Evolutionary conservation across 2,888 invertebrate species (phyloP), one percentile per base, ranked within the genome.

Genomic region (Eumacrocentrus americanus): DNA sequence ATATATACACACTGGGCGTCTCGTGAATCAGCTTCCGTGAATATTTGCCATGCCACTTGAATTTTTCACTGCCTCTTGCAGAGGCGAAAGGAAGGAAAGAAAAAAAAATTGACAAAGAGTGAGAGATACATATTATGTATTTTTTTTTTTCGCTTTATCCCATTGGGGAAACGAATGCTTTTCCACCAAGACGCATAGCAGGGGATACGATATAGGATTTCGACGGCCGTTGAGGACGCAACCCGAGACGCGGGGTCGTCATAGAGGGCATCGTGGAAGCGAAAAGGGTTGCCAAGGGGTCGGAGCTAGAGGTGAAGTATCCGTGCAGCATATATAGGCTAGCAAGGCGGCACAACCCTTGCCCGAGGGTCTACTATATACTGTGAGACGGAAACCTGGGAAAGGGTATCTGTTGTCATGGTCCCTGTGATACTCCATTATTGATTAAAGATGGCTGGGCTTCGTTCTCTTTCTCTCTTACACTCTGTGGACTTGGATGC

Each of bases 361-460:
- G 75, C 76, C 73, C 70, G 70, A 68, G 72, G 72, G 70, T 75
- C 72, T 34, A n/a, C n/a, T n/a, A n/a, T n/a, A n/a, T n/a, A n/a
- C n/a, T n/a, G 69, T 70, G 76, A 73, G 77, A 74, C 68, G 70
- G 67, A 74, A 70, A 70, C 70, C 68, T 67, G 71, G 67, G 67
- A 67, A 71, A 72, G 78, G 74, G 75, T 78, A 78, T 79, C 80
- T 80, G 80, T 80, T 80, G 80, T 80, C 80, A 80, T 80, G 80
- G 80, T 80, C 80, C 79, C 80, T 79, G 66, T 67, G 78, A 79
- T 79, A 79, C 75, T 79, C 77, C 79, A 79, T 80, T 80, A 80
- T 80, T 80, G 80, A 80, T 80, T 80, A 78, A 80, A 80, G 80
- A 80, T 80, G 79, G 80, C 78, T 78, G 78, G 71, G 58, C 63